phyloP scores from a whole-genome alignment of 2,888 invertebrate genomes.

The Lasioglossum oenotherae region DNA sequence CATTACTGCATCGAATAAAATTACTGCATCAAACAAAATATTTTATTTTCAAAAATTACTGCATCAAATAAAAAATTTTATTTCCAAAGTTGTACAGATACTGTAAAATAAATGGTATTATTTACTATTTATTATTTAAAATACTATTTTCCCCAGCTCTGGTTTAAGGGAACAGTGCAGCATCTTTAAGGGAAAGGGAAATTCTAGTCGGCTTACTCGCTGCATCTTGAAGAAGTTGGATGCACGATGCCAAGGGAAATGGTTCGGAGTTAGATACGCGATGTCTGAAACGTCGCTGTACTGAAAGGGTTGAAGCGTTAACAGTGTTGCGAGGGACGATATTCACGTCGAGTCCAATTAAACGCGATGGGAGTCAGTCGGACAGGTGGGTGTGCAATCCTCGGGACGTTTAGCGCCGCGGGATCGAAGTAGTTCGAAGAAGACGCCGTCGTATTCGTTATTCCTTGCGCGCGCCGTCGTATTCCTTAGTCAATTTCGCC shows the following conservation, averaged over 20 bases:
- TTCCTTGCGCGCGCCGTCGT: constrained; percentile 33
- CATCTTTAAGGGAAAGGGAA: neutral
- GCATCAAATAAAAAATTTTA: too few relatives aligned
- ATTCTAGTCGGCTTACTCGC: neutral
- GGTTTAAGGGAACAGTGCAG: too few relatives aligned
- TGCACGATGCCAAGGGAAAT: neutral
- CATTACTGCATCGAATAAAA: too few relatives aligned
- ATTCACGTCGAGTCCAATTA: neutral
- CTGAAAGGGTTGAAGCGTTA: neutral
- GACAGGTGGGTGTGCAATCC: neutral
- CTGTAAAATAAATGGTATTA: too few relatives aligned
- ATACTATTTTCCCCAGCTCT: too few relatives aligned
- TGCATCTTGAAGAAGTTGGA: neutral
- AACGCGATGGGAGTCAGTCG: neutral
- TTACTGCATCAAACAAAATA: too few relatives aligned
- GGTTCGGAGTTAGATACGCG: neutral
- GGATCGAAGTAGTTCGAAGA: constrained; percentile 2
- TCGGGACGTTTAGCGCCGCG: constrained; percentile 1
- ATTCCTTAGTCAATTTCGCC: constrained; percentile 30
- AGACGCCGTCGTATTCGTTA: constrained; percentile 25
- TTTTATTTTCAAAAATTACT: too few relatives aligned
- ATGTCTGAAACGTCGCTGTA: neutral
- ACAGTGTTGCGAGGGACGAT: neutral
- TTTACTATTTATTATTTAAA: too few relatives aligned
- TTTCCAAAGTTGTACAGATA: too few relatives aligned